Base-by-base conservation (phyloP, 2,797 vertebrate genomes). In the Vespertilio murinus region DNA sequence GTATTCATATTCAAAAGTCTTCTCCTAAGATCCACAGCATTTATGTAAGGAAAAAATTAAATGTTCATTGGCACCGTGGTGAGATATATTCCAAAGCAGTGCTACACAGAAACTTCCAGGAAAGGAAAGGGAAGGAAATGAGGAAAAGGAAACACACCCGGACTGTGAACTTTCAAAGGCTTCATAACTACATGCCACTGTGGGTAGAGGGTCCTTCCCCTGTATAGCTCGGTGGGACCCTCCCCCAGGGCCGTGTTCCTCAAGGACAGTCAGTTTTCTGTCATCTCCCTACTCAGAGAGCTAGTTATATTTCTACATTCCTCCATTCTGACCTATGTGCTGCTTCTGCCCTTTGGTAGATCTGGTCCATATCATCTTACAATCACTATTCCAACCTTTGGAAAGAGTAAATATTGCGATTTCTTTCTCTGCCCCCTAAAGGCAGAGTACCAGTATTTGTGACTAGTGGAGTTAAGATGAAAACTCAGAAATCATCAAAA, bases 41-140 rank as follows among this genome's bases (percentile, higher is more conserved):
- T 47, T 81, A 69, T 38, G 67, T 83, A 90, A 88, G 79, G 93
- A 93, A 77, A 74, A 56, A 56, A 94, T 80, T 61, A 92, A 61
- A 84, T 47, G 67, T 45, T 74, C 25, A 0, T 0, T 35, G 86
- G n/a, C 7, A 54, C 64, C 35, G 30, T 16, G 65, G 65, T 59
- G 64, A 64, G 1, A 42, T 25, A 47, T 0, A 85, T 40, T 25
- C 56, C 80, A 84, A 94, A 49, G n/a, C 47, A 95, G 9, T 52
- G 42, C 12, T n/a, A 42, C 22, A 47, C 8, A 23, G 65, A 84
- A 49, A 93, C 82, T 8, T 61, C 64, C 75, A 54, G 88, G 83
- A 93, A 23, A 94, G 61, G 64, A 3, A 94, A 49, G 52, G 45
- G 40, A 59, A 8, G 28, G 25, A 38, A 49, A 9, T 4, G 30